A percentile compares a stretch with the other conserved stretches of the same genome.
Conservation (phyloP, 2,797 vertebrate species). For the Scyliorhinus canicula region DNA sequence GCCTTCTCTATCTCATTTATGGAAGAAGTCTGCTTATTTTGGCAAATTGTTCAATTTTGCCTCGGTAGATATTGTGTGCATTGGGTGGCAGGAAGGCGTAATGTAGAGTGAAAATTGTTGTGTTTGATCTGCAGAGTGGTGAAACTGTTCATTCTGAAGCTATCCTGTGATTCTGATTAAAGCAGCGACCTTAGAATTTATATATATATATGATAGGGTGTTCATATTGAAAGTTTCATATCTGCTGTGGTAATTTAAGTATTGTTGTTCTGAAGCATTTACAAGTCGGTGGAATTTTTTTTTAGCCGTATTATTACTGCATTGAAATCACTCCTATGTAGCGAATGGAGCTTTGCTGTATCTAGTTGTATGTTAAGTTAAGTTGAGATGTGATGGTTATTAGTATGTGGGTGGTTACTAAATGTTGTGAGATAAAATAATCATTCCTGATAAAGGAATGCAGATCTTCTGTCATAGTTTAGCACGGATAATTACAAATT, state of each 20-base stretch:
- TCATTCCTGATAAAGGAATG: background rate
- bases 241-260: background rate
- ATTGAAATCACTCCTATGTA: background rate
- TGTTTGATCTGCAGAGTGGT: background rate
- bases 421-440: background rate
- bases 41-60: background rate
- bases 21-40: background rate
- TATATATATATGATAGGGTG: background rate
- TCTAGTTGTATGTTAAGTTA: background rate
- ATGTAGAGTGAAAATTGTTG: background rate
- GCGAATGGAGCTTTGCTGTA: background rate
- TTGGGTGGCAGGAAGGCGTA: background rate
- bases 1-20: no score
- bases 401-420: background rate
- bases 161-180: background rate
- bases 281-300: background rate
- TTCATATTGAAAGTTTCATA: background rate
- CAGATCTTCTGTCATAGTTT: no score
- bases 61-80: background rate
- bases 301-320: background rate
- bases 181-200: background rate
- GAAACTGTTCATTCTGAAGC: conserved; percentile 7
- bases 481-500: background rate
- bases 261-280: background rate
- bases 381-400: background rate